A percentile compares a stretch with the other conserved stretches of the same genome.
These are phyloP conservation scores for Phataginus tricuspis DNA, from an alignment of 2,797 vertebrate genomes.

Conservation along the genomic window DNA sequence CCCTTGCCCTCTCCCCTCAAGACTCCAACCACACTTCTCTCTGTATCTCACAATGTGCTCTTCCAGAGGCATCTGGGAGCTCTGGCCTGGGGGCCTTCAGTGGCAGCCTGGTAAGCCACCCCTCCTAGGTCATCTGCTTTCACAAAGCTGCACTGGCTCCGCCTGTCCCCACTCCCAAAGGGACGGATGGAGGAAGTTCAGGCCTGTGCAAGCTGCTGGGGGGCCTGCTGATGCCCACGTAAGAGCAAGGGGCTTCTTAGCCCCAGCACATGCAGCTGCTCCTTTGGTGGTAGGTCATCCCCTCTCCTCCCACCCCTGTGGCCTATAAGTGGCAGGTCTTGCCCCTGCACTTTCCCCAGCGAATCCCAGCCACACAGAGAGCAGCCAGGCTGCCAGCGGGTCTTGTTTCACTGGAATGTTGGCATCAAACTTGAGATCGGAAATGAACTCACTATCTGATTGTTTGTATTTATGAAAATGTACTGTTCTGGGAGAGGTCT, in stretches of 20 bases:
- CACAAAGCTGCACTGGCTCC: not conserved
- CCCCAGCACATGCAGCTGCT: not conserved
- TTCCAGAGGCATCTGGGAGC: not conserved
- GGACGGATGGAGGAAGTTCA: not conserved
- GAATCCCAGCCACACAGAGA: slow-evolving; percentile 86
- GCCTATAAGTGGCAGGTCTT: slow-evolving; percentile 41
- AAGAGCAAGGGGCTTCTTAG: not conserved
- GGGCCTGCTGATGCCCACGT: not conserved
- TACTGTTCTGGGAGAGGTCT: slow-evolving; percentile 84
- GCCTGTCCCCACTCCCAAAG: not conserved
- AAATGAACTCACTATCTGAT: slow-evolving; percentile 89
- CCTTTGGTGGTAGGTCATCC: not conserved
- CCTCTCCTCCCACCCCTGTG: not conserved
- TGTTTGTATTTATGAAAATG: slow-evolving; percentile 87
- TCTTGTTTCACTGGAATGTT: slow-evolving; percentile 87
- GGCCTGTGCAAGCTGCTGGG: not conserved
- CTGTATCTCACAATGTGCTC: not conserved
- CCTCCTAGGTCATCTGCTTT: not conserved
- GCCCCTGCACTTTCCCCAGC: slow-evolving; percentile 76
- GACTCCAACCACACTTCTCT: not conserved
- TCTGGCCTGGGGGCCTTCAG: not conserved
- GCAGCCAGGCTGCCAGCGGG: slow-evolving; percentile 79
- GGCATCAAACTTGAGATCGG: slow-evolving; percentile 86
- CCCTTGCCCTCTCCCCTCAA: not conserved
- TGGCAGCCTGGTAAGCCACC: not conserved